These are phyloP conservation scores for Amphipoea oculea DNA, from an alignment of 2,888 invertebrate species.

Conservation along the genomic window DNA sequence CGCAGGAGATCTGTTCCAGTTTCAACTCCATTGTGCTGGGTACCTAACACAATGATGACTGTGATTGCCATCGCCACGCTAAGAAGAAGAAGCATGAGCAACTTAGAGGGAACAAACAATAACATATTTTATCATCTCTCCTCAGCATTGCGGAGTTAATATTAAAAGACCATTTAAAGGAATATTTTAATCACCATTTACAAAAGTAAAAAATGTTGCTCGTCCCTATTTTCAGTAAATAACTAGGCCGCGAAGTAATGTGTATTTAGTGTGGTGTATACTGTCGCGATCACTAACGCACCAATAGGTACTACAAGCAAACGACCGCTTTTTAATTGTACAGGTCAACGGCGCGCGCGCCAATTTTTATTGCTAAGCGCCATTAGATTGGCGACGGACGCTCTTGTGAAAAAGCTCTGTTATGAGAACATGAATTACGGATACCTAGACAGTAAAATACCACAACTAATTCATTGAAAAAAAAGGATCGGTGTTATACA, in stretches of 20 bases:
- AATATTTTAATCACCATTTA: neutral
- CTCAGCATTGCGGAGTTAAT: neutral
- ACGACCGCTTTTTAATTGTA: conserved; percentile 86
- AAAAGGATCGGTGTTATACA: neutral
- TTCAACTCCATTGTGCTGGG: neutral
- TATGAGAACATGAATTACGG: neutral
- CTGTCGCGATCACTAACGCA: conserved; percentile 82
- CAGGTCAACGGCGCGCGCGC: conserved; percentile 83
- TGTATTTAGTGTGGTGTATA: conserved; percentile 81
- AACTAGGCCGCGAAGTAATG: conserved; percentile 87
- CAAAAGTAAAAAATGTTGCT: conserved; percentile 69
- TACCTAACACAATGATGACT: too few species aligned
- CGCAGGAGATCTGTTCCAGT: neutral
- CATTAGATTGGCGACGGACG: conserved; percentile 65
- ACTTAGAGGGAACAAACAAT: too few species aligned
- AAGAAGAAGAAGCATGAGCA: neutral
- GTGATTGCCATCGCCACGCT: neutral
- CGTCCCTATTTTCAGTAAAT: conserved; percentile 80
- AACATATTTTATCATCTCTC: neutral
- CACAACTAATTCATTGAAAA: neutral
- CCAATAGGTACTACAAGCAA: conserved; percentile 82
- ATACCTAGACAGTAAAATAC: neutral
- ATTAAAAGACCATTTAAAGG: neutral
- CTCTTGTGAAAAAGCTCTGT: conserved; percentile 23
- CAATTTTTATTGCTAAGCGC: conserved; percentile 73